These are phyloP conservation scores for Nibea coibor DNA, from an alignment of 2,113 vertebrate species.

Conservation along the genomic window DNA sequence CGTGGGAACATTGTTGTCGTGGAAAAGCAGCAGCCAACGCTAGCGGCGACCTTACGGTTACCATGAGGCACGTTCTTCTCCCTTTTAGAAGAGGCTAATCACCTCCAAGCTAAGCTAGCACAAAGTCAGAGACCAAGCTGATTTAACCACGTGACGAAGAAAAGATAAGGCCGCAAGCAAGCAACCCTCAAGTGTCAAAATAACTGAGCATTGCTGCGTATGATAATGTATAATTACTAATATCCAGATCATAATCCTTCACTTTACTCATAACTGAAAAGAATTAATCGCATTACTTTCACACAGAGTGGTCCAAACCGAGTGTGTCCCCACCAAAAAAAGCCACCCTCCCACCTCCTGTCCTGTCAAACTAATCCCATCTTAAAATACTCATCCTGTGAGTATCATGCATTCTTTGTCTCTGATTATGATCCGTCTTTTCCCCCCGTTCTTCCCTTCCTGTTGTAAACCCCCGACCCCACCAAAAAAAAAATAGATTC, in stretches of 20 bases:
- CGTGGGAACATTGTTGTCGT: too few species aligned
- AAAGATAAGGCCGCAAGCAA: background rate
- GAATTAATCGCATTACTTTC: background rate
- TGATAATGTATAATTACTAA: background rate
- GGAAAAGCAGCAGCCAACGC: background rate
- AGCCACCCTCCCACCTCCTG: background rate
- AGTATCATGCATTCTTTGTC: constrained; percentile 17
- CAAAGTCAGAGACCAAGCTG: background rate
- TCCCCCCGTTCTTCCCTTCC: constrained; percentile 5
- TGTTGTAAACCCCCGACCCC: constrained; percentile 15
- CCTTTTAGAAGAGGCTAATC: background rate
- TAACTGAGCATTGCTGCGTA: background rate
- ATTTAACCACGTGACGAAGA: background rate
- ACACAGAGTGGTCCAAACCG: background rate
- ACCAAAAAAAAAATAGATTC: background rate
- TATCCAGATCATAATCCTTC: background rate
- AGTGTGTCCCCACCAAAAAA: background rate
- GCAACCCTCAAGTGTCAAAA: too few species aligned
- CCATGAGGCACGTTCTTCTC: background rate
- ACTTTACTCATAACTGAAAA: background rate
- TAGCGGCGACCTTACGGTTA: background rate
- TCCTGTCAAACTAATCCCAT: constrained; percentile 5
- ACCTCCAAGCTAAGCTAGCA: too few species aligned
- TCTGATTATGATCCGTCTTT: constrained; percentile 5
- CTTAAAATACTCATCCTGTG: constrained; percentile 18